These are phyloP conservation scores for Bothrops jararaca DNA, from an alignment of 2,113 vertebrate genomes.

Conservation along the genomic window DNA sequence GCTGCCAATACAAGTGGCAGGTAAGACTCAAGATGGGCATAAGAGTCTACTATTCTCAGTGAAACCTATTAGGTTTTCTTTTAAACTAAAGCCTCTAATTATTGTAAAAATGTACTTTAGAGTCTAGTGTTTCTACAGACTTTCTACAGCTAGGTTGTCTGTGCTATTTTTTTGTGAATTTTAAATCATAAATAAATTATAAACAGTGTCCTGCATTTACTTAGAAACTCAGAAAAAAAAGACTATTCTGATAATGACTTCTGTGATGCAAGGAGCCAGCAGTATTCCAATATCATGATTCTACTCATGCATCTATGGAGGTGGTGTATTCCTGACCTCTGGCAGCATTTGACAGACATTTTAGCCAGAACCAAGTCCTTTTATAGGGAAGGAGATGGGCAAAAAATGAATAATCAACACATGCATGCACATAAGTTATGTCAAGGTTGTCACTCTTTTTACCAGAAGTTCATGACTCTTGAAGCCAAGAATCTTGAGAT, in stretches of 20 bases:
- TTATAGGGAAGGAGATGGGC: constrained; percentile 9
- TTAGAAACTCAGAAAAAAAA: constrained; percentile 14
- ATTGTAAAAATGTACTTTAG: constrained; percentile 39
- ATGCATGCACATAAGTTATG: constrained; percentile 27
- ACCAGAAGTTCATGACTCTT: constrained; percentile 34
- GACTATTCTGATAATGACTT: not conserved
- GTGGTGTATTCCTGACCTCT: constrained; percentile 53
- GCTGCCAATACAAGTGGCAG: constrained; percentile 69
- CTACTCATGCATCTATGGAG: constrained; percentile 40
- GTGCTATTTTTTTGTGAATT: constrained; percentile 35
- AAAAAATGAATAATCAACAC: constrained; percentile 22
- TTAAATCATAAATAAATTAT: constrained; percentile 6
- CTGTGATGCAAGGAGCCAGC: constrained; percentile 28
- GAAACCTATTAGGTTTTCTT: constrained; percentile 53
- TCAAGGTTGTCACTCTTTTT: constrained; percentile 27
- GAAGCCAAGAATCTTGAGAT: constrained; percentile 13
- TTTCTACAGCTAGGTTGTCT: constrained; percentile 40
- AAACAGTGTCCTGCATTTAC: constrained; percentile 25
- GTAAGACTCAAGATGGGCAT: constrained; percentile 64
- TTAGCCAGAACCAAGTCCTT: not conserved
- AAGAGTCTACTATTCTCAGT: constrained; percentile 54
- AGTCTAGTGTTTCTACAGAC: constrained; percentile 56
- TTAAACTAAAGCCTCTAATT: constrained; percentile 55
- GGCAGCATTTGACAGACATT: constrained; percentile 8
- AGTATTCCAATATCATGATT: constrained; percentile 47